Evolutionary conservation across 2,888 invertebrate species (phyloP).

Genomic region (Parochlus steinenii): DNA sequence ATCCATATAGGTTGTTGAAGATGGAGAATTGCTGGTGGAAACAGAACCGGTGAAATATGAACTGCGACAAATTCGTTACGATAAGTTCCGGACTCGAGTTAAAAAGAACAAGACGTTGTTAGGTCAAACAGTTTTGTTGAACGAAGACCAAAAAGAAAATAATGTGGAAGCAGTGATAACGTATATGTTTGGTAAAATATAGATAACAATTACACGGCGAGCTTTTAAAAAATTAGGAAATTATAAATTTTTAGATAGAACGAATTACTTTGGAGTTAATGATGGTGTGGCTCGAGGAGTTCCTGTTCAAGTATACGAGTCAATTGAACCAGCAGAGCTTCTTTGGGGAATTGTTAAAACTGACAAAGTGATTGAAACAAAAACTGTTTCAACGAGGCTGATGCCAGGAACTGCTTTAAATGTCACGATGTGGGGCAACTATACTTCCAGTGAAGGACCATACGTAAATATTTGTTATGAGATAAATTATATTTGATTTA

Average conservation of each 20-base stretch:
- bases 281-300: slow-evolving; percentile 26
- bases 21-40: slow-evolving; percentile 64
- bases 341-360: slow-evolving; percentile 50
- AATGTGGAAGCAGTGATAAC: slow-evolving; percentile 56
- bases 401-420: slow-evolving; percentile 68
- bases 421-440: slow-evolving; percentile 57
- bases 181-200: slow-evolving; percentile 52
- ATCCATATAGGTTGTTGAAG: slow-evolving; percentile 31
- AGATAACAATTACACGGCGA: too few species aligned
- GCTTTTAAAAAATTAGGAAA: too few species aligned
- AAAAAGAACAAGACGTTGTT: slow-evolving; percentile 36
- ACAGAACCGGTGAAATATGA: slow-evolving; percentile 65
- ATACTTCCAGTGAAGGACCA: slow-evolving; percentile 54
- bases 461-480: too few species aligned
- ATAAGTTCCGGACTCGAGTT: slow-evolving; percentile 35
- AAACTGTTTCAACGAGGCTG: slow-evolving; percentile 42
- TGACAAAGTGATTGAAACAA: slow-evolving; percentile 35
- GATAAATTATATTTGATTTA: too few species aligned
- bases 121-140: slow-evolving; percentile 30
- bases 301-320: slow-evolving; percentile 28
- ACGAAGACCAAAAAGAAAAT: slow-evolving; percentile 37
- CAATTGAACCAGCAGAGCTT: slow-evolving; percentile 37
- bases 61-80: slow-evolving; percentile 46
- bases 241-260: too few species aligned
- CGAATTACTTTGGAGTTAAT: too few species aligned